A percentile compares a stretch with the other conserved stretches of the same genome.
phyloP scores from a whole-genome alignment of 2,888 invertebrate genomes.

The Dolomedes plantarius region DNA sequence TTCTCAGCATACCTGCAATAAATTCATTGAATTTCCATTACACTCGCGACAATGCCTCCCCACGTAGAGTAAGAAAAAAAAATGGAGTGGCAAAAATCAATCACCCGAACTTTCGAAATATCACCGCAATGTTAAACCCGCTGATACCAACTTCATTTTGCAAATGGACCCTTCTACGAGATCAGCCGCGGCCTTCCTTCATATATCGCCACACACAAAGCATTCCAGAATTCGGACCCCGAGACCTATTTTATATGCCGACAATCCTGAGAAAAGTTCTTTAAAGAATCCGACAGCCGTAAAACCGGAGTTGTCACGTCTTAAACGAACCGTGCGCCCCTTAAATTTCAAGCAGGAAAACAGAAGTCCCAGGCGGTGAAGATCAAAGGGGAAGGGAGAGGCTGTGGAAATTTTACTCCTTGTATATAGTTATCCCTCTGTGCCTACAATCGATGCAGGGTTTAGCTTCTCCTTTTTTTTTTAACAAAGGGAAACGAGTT shows the following conservation, averaged over 20 bases:
- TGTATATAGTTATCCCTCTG: background rate
- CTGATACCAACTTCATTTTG: background rate
- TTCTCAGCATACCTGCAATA: too few species aligned
- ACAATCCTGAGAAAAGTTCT: slow-evolving; percentile 26
- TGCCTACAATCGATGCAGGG: background rate
- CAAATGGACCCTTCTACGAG: background rate
- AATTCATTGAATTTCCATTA: too few species aligned
- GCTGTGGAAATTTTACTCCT: background rate
- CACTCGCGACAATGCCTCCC: too few species aligned
- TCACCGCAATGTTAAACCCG: background rate
- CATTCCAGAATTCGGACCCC: background rate
- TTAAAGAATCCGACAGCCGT: slow-evolving; percentile 11
- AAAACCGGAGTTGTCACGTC: slow-evolving; percentile 61
- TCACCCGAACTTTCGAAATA: background rate
- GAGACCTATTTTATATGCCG: slow-evolving; percentile 45
- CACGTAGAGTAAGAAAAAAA: too few species aligned
- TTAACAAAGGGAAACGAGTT: background rate
- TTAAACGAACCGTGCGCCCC: slow-evolving; percentile 64
- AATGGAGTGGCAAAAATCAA: background rate
- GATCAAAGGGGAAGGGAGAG: slow-evolving; percentile 31
- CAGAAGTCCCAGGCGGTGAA: slow-evolving; percentile 51
- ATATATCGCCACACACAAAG: slow-evolving; percentile 4
- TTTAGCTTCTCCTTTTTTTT: background rate
- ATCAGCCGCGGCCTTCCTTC: background rate
- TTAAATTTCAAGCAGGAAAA: slow-evolving; percentile 41